Evolutionary conservation across 2,113 vertebrate species (phyloP), one percentile per base, ranked within the genome.

Genomic region (Rhagologus leucostigma): DNA sequence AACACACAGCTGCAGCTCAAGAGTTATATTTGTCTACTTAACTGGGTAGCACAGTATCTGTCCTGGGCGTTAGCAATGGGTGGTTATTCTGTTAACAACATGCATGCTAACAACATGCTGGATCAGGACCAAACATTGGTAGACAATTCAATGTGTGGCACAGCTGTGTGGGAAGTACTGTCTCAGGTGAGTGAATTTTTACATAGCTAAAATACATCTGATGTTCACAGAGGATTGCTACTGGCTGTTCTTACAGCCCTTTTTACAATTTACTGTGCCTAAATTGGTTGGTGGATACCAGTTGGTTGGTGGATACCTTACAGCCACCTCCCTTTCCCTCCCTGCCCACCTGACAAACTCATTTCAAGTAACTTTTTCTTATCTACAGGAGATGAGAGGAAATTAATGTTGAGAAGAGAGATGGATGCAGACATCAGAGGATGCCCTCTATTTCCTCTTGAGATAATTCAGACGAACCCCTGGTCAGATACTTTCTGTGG

Each of bases 391-490:
- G 85, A 82, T 81, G 93, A 96, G 68, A 95, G 57, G 62, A 96
- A 84, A 63, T 87, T 94, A 62, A 90, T 81, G 12, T 42, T 93
- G 70, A 96, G 90, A 95, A 92, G 92, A 94, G 92, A 96, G 42
- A 56, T 84, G 88, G 93, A 93, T 90, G 73, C 57, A 79, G 94
- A 93, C 60, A 55, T 87, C 68, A 88, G 92, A 94, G 95, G 95
- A 95, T 74, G 84, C 46, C 57, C 94, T 94, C 71, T 95, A 13
- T 93, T 96, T 93, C 96, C 97, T 87, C 91, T 97, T 53, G 96
- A 97, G 60, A 89, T 96, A 64, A 95, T 96, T 92, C 93, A 96
- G 82, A 95, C 92, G 88, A 96, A 69, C 49, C 80, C 95, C 32
- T 95, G 67, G 67, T 70, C 95, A 75, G 96, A 96, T 60, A 68